Base-by-base conservation (phyloP, 2,113 vertebrate species). In the Pseudonaja textilis region DNA sequence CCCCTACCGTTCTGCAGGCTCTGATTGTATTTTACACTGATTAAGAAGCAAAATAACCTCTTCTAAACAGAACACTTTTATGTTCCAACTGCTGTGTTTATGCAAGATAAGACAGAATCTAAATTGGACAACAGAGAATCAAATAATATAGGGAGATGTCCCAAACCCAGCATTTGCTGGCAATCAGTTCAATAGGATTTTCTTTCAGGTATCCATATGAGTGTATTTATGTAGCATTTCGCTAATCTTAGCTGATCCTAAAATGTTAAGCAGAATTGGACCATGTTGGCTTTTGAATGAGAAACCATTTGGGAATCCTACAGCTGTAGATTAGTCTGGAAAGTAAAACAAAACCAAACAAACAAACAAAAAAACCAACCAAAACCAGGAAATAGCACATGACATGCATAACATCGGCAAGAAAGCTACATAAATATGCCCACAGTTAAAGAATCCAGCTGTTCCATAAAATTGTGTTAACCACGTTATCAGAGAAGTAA, bases 21-120 rank as follows among this genome's bases (percentile, higher is more conserved):
- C 34, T 90, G 56, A 42, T 93, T 94, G 91, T 96, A 86, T 94
- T 96, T 93, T 93, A 10, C 91, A 92, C 52, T 22, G 1, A 90
- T 92, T 5, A 90, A 11, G 47, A 95, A n/a, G 92, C 47, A 96
- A 94, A 95, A 57, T 29, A 91, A 1, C 0, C n/a, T 94, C 94
- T 95, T 89, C 94, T 91, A 95, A 97, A 95, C 12, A 96, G 95
- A 95, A 93, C 88, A 91, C 26, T 96, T 96, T 94, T 94, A 95
- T 94, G 89, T 95, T 59, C 88, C 94, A 96, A 56, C 23, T 91
- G 94, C 92, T 69, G 34, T 2, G 39, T 12, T 95, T 88, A 93
- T 6, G 3, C 74, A 92, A 90, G 95, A 91, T 87, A 97, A 91
- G 1, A 93, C 29, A 94, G 56, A 95, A 93, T 16, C 29, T 29